Base-by-base conservation (phyloP, 2,113 vertebrate species). In the Gasterosteus nipponicus region DNA sequence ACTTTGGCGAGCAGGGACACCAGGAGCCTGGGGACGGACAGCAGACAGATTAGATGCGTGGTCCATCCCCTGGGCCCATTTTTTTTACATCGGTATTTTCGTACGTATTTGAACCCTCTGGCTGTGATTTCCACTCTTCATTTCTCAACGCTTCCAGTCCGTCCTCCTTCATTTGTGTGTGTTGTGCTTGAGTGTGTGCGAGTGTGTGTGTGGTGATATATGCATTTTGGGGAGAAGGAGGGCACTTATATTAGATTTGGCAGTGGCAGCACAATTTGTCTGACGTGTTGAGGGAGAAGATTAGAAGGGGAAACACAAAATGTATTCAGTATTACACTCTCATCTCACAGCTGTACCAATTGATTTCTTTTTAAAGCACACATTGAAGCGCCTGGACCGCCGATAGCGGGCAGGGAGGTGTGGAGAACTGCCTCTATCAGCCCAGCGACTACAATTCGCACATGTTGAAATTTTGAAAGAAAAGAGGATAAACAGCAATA, bases 221-320 rank as follows among this genome's bases (percentile, higher is more conserved):
- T 19, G 58, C 44, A 63, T 53, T 77, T 83, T 61, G 69, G 56
- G 60, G 71, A 68, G 46, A 86, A 65, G 16, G 68, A 61, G 80
- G 67, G 54, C 42, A 77, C 78, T 79, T 91, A 69, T 90, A 91
- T 92, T 90, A 92, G 89, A 92, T 92, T 91, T 93, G 87, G 87
- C 81, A 78, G 77, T 85, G 78, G 87, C 91, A 85, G 89, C 89
- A 91, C 87, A 91, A 92, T 92, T 92, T 91, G 84, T 90, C 81
- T 89, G 91, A 91, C 87, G 89, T 89, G 87, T 90, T 92, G 91
- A 91, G 85, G 86, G 70, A 91, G 81, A 91, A 93, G 92, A 93
- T 93, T 93, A 91, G 85, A 92, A 54, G 71, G 70, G 78, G 86
- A 82, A 88, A 89, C 86, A 87, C 85, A 85, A 87, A 92, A 92